Evolutionary conservation across 2,888 invertebrate species (phyloP).

Genomic region (Polietes domitor): DNA sequence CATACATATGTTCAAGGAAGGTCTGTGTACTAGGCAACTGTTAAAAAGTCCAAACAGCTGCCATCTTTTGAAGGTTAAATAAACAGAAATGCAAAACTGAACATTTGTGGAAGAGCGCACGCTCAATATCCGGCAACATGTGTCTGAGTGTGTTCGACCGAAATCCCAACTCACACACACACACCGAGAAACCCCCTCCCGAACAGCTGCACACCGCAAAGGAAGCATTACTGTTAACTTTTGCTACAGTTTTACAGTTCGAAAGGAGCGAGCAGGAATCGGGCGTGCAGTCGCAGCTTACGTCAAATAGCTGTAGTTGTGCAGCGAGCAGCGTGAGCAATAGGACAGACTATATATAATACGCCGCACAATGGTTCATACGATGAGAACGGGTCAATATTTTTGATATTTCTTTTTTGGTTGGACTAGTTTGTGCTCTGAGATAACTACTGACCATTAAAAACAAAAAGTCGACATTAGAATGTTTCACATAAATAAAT

Average conservation of each 20-base stretch:
- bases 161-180: background rate
- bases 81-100: slow-evolving; percentile 44
- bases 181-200: background rate
- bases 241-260: background rate
- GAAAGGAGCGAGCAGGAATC: background rate
- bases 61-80: slow-evolving; percentile 65
- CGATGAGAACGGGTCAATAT: too few relatives aligned
- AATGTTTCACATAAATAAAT: too few relatives aligned
- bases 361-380: too few relatives aligned
- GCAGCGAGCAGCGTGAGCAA: too few relatives aligned
- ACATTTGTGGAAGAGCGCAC: slow-evolving; percentile 36
- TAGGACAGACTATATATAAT: too few relatives aligned
- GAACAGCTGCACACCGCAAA: background rate
- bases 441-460: too few relatives aligned
- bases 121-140: slow-evolving; percentile 58
- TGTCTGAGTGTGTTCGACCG: slow-evolving; percentile 39
- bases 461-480: too few relatives aligned
- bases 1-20: background rate
- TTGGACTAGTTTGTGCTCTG: too few relatives aligned
- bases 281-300: background rate
- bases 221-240: background rate
- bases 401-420: too few relatives aligned
- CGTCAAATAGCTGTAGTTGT: slow-evolving; percentile 65
- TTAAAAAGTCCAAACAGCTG: slow-evolving; percentile 59
- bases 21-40: slow-evolving; percentile 36